These are phyloP conservation scores for Regulus satrapa DNA, from an alignment of 2,113 vertebrate genomes.

Conservation along the genomic window DNA sequence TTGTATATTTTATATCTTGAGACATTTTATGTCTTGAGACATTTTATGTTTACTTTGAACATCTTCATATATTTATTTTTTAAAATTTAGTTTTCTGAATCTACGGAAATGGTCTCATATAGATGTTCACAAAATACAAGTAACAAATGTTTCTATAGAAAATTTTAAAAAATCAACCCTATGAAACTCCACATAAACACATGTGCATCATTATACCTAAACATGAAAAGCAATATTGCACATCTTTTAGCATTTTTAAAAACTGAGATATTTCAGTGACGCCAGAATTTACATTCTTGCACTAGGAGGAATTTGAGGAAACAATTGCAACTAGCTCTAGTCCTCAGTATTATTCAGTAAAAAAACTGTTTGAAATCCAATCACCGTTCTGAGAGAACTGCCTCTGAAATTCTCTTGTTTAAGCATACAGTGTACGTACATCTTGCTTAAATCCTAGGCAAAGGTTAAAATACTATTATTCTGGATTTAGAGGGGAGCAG, in stretches of 20 bases:
- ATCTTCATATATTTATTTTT: neutral
- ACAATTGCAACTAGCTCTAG: neutral
- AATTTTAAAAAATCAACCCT: neutral
- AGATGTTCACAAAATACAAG: neutral
- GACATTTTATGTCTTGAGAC: neutral
- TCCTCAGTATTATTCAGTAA: neutral
- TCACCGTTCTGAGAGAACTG: neutral
- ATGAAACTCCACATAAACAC: neutral
- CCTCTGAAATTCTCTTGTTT: neutral
- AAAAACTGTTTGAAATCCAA: neutral
- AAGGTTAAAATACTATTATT: neutral
- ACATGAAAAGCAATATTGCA: neutral
- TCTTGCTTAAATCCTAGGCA: neutral
- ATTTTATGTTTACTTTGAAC: neutral
- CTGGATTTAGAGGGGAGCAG: neutral
- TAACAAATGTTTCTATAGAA: neutral
- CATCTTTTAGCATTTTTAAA: neutral
- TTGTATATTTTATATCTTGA: neutral
- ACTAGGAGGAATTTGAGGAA: neutral
- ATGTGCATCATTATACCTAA: neutral
- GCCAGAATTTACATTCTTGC: neutral
- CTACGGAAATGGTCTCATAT: neutral
- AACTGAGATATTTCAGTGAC: neutral
- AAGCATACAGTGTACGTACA: neutral
- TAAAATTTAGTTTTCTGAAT: neutral